phyloP scores from a whole-genome alignment of 1,140 invertebrate genomes.

The Heliconius melpomene region DNA sequence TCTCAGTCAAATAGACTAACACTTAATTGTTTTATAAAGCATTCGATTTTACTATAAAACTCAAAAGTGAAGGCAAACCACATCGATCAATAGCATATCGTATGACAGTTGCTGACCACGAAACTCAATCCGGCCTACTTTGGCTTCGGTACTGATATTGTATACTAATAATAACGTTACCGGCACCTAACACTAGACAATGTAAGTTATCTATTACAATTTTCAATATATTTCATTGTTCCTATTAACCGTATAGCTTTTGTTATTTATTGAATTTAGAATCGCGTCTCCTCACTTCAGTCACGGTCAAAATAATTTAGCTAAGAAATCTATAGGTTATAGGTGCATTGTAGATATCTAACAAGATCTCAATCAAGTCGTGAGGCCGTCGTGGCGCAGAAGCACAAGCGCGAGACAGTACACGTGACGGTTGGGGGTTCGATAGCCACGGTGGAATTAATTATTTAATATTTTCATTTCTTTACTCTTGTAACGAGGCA shows the following conservation, averaged over 20 bases:
- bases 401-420: too few species aligned
- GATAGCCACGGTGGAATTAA: too few species aligned
- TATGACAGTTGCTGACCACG: constrained; percentile 41
- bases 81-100: constrained; percentile 14
- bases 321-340: too few species aligned
- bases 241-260: not conserved
- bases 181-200: not conserved
- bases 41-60: not conserved
- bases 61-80: not conserved
- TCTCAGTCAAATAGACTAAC: not conserved
- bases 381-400: too few species aligned
- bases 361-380: too few species aligned
- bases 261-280: not conserved
- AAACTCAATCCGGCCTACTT: constrained; percentile 46
- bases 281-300: not conserved
- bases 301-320: too few species aligned
- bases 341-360: too few species aligned
- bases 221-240: not conserved
- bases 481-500: not conserved
- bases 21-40: not conserved
- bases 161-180: constrained; percentile 27
- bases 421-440: too few species aligned
- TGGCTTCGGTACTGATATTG: constrained; percentile 47
- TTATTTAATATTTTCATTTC: not conserved
- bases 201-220: not conserved